Evolutionary conservation across 2,113 vertebrate species (phyloP).

Genomic region (Malurus alboscapulatus): DNA sequence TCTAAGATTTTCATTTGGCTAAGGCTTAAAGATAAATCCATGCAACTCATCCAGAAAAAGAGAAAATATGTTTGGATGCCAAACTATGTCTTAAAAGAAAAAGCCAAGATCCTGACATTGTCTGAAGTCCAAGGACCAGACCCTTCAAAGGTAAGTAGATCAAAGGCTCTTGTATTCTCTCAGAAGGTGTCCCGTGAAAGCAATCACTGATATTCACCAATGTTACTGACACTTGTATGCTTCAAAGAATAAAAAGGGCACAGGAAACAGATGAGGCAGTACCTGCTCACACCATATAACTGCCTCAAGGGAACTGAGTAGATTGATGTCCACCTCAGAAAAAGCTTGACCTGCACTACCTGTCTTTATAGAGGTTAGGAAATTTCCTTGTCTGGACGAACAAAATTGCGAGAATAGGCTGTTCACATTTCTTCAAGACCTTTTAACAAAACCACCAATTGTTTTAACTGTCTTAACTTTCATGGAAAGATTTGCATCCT

Average conservation of each 20-base stretch:
- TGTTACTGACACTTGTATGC: neutral
- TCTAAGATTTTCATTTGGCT: neutral
- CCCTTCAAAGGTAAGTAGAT: constrained; percentile 41
- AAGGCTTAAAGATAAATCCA: neutral
- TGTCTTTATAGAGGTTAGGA: neutral
- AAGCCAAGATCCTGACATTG: constrained; percentile 1
- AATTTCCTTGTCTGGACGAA: neutral
- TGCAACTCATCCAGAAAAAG: neutral
- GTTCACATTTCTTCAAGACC: neutral
- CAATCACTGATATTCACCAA: constrained; percentile 20
- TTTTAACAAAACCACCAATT: neutral
- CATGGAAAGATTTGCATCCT: neutral
- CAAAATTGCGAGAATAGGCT: neutral
- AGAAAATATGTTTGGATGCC: neutral
- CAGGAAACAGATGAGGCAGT: neutral
- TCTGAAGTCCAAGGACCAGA: constrained; percentile 20
- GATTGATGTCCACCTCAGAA: neutral
- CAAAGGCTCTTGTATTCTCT: constrained; percentile 41
- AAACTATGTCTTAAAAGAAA: constrained; percentile 34
- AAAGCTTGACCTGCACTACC: neutral
- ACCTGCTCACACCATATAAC: neutral
- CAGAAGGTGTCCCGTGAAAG: neutral
- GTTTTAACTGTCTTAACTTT: neutral
- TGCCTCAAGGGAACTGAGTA: neutral
- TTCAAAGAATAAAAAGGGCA: constrained; percentile 23